A percentile compares a stretch with the other conserved stretches of the same genome.
Evolutionary conservation across 2,888 invertebrate genomes (phyloP).

Genomic region (Leucophenga montana): DNA sequence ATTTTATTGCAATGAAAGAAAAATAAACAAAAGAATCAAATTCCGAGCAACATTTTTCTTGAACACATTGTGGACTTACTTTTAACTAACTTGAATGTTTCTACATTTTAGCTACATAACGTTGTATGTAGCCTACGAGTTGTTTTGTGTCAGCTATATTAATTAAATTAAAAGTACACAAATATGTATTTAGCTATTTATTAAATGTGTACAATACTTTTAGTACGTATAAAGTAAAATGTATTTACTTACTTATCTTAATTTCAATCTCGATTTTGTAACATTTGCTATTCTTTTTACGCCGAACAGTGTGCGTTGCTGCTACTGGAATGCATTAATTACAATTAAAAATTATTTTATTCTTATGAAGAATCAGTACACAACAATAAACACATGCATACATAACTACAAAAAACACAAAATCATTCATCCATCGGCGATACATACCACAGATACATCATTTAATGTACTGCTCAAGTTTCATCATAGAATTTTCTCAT

Average conservation of each 20-base stretch:
- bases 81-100: background rate
- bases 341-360: conserved; percentile 15
- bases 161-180: too few relatives aligned
- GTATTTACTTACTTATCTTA: too few relatives aligned
- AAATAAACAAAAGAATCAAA: conserved; percentile 34
- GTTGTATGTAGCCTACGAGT: too few relatives aligned
- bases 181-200: too few relatives aligned
- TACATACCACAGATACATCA: background rate
- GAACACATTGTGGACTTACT: conserved; percentile 47
- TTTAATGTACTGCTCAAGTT: background rate
- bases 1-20: conserved; percentile 12
- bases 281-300: conserved; percentile 64
- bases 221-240: conserved; percentile 19
- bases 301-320: conserved; percentile 42
- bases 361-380: conserved; percentile 20
- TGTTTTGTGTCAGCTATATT: too few relatives aligned
- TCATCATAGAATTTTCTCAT: conserved; percentile 10
- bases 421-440: too few relatives aligned
- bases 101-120: too few relatives aligned
- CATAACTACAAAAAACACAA: background rate
- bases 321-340: conserved; percentile 32
- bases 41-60: conserved; percentile 52
- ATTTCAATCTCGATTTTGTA: conserved; percentile 57
- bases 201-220: too few relatives aligned
- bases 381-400: conserved; percentile 11